phyloP scores from a whole-genome alignment of 1,140 invertebrate species.

The Lasaia peninsularis region DNA sequence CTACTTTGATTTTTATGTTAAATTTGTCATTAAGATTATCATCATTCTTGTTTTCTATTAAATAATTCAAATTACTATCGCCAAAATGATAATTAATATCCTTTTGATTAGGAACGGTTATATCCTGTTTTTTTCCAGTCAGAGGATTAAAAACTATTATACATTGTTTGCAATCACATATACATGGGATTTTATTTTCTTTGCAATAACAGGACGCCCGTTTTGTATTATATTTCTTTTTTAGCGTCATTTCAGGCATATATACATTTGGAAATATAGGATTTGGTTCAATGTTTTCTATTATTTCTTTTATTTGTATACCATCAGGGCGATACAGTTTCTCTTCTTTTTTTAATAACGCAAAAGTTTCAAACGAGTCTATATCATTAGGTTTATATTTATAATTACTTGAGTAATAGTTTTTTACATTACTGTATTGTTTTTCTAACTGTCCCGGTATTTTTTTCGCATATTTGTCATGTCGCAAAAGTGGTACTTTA shows the following conservation, averaged over 20 bases:
- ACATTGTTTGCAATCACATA: constrained; percentile 56
- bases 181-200: constrained; percentile 43
- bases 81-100: neutral
- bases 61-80: constrained; percentile 14
- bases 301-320: neutral
- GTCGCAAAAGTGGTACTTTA: constrained; percentile 51
- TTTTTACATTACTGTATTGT: constrained; percentile 25
- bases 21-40: constrained; percentile 35
- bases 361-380: neutral
- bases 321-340: neutral
- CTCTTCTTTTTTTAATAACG: neutral
- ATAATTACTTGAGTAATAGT: constrained; percentile 18
- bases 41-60: constrained; percentile 16
- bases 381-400: constrained; percentile 15
- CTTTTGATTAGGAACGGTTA: constrained; percentile 9
- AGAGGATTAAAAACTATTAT: constrained; percentile 28
- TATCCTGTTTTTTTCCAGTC: constrained; percentile 6
- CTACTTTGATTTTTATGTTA: constrained; percentile 54
- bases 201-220: constrained; percentile 43
- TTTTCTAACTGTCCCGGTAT: constrained; percentile 32
- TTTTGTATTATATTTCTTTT: constrained; percentile 15
- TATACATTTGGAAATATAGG: neutral
- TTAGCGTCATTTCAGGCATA: neutral
- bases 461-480: constrained; percentile 46
- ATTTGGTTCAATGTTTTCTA: neutral